These are phyloP conservation scores for Cyaniris semiargus DNA, from an alignment of 2,888 invertebrate genomes.

Conservation along the genomic window DNA sequence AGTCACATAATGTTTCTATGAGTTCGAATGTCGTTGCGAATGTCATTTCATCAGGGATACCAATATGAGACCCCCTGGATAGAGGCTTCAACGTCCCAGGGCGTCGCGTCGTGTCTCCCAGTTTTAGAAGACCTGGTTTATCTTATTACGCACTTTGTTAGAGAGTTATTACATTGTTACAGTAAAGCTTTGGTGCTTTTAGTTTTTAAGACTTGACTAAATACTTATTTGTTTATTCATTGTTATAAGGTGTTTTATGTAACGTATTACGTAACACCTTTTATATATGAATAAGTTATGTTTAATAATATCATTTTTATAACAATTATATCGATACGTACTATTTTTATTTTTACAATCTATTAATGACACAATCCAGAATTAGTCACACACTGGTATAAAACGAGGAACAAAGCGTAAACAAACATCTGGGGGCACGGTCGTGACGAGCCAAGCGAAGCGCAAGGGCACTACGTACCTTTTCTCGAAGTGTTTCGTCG, in stretches of 20 bases:
- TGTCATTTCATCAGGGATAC: too few species aligned
- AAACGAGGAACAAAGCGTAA: neutral
- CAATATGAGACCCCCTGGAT: too few species aligned
- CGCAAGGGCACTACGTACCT: too few species aligned
- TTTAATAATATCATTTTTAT: too few species aligned
- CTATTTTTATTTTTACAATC: too few species aligned
- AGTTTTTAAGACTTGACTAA: neutral
- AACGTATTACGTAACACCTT: neutral
- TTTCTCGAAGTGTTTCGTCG: too few species aligned
- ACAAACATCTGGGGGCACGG: neutral
- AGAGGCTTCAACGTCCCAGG: neutral
- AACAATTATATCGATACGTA: too few species aligned
- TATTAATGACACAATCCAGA: neutral
- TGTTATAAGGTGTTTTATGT: neutral
- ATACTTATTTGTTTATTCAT: neutral
- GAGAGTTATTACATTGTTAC: neutral
- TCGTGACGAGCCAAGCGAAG: too few species aligned
- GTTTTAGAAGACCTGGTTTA: neutral
- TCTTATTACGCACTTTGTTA: neutral
- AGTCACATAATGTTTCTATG: too few species aligned
- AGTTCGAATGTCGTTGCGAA: too few species aligned
- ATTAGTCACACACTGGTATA: neutral
- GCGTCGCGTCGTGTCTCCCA: neutral
- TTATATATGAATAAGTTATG: too few species aligned
- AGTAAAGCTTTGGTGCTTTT: neutral